These are phyloP conservation scores for Holothuria scabra DNA, from an alignment of 53 echinoderm and acorn worm genomes.

Conservation along the genomic window DNA sequence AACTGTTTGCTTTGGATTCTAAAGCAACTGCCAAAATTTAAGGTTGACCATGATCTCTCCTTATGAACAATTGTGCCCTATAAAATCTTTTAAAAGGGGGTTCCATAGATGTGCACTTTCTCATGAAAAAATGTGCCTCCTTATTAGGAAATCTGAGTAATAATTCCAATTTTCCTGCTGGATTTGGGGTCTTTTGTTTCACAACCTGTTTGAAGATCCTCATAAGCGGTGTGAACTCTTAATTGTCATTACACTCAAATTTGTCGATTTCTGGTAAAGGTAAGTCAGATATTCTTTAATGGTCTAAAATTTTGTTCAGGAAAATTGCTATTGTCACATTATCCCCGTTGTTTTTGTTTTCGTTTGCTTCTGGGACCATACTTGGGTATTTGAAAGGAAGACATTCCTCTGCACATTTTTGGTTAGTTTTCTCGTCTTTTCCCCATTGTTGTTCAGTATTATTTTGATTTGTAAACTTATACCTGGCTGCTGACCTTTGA, in stretches of 20 bases:
- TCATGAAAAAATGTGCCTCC: slow-evolving; percentile 69
- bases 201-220: slow-evolving; percentile 61
- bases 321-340: slow-evolving; percentile 34
- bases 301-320: slow-evolving; percentile 46
- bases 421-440: neutral
- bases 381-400: neutral
- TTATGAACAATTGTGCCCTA: slow-evolving; percentile 52
- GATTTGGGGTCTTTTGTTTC: slow-evolving; percentile 59
- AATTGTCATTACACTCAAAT: slow-evolving; percentile 49
- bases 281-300: slow-evolving; percentile 28
- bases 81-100: slow-evolving; percentile 42
- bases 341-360: slow-evolving; percentile 7
- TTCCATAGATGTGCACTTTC: slow-evolving; percentile 56
- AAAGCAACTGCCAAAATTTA: slow-evolving; percentile 55
- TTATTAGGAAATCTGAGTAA: slow-evolving; percentile 64
- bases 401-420: too few relatives aligned
- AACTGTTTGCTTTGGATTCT: slow-evolving; percentile 51
- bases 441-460: neutral
- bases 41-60: slow-evolving; percentile 61
- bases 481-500: too few relatives aligned
- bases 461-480: neutral
- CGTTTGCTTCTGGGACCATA: neutral
- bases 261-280: slow-evolving; percentile 49
- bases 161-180: slow-evolving; percentile 58
- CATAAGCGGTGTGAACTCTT: slow-evolving; percentile 48